Percentiles rank a stretch among this genome's conserved stretches.
phyloP scores from a whole-genome alignment of 1,140 invertebrate genomes.

The Palaemon carinicauda region DNA sequence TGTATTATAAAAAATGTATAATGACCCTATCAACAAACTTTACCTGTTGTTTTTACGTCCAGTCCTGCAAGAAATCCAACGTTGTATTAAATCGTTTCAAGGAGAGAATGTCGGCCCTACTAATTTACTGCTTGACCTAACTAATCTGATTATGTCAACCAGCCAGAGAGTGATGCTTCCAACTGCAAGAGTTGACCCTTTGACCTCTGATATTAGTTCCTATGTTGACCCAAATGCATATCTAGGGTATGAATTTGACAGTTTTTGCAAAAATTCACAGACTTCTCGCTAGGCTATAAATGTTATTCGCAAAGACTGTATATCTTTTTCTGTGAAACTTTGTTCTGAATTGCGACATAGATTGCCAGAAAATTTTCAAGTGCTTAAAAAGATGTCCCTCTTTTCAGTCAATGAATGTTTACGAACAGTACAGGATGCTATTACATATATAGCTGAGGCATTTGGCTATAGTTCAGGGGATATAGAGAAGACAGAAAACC shows the following conservation, averaged over 20 bases:
- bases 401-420: slow-evolving; percentile 9
- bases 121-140: neutral
- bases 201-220: too few species aligned
- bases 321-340: neutral
- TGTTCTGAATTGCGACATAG: slow-evolving; percentile 6
- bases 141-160: neutral
- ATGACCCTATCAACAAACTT: slow-evolving; percentile 6
- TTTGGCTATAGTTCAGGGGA: too few species aligned
- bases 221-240: neutral
- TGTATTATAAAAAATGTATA: slow-evolving; percentile 1
- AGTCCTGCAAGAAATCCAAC: slow-evolving; percentile 12
- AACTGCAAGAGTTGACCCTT: too few species aligned
- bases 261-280: neutral
- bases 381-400: neutral
- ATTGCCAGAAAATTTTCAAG: slow-evolving; percentile 3
- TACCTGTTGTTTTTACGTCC: slow-evolving; percentile 6
- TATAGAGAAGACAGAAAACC: neutral
- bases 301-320: neutral
- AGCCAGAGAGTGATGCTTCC: too few species aligned
- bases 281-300: neutral
- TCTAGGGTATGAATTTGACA: slow-evolving; percentile 20
- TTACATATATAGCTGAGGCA: neutral
- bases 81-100: slow-evolving; percentile 9
- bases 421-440: neutral
- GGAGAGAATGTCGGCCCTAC: neutral